Evolutionary conservation across 2,888 invertebrate species (phyloP).

Genomic region (Agriotes lineatus): DNA sequence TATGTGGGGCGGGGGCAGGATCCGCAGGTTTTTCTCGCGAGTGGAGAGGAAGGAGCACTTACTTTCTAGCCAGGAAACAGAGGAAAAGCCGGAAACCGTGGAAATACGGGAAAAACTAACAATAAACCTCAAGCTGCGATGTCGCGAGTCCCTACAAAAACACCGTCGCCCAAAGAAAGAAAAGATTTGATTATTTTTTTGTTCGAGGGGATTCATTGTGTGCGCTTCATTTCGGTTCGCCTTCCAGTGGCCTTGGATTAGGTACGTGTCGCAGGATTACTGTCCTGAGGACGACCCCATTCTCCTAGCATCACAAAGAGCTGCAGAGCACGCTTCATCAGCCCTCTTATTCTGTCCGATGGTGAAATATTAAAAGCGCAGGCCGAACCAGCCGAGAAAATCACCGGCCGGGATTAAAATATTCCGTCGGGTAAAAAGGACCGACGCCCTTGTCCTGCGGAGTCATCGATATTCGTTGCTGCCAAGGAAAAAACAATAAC

Average conservation of each 20-base stretch:
- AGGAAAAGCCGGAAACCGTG: slow-evolving; percentile 54
- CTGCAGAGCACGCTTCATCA: slow-evolving; percentile 15
- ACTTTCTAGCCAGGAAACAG: slow-evolving; percentile 54
- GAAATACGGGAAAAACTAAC: slow-evolving; percentile 56
- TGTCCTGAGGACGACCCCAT: slow-evolving; percentile 3
- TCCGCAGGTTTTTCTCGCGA: background rate
- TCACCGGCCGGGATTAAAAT: slow-evolving; percentile 8
- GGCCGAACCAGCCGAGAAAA: background rate
- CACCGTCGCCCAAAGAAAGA: slow-evolving; percentile 48
- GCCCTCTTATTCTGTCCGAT: background rate
- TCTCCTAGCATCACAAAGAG: slow-evolving; percentile 24
- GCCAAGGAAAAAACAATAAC: slow-evolving; percentile 11
- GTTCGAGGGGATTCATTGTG: slow-evolving; percentile 49
- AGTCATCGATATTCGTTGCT: slow-evolving; percentile 15
- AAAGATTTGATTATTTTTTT: slow-evolving; percentile 52
- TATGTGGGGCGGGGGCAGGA: background rate
- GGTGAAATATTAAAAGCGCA: slow-evolving; percentile 9
- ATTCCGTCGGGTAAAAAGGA: background rate
- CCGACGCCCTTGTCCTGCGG: background rate
- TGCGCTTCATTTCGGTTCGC: slow-evolving; percentile 49
- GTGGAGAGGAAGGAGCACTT: slow-evolving; percentile 15
- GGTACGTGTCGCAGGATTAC: slow-evolving; percentile 32
- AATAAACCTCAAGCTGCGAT: slow-evolving; percentile 56
- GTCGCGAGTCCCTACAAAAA: slow-evolving; percentile 53
- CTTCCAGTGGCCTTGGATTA: slow-evolving; percentile 35